Evolutionary conservation across 2,797 vertebrate genomes (phyloP).

Genomic region (Chrysocyon brachyurus): DNA sequence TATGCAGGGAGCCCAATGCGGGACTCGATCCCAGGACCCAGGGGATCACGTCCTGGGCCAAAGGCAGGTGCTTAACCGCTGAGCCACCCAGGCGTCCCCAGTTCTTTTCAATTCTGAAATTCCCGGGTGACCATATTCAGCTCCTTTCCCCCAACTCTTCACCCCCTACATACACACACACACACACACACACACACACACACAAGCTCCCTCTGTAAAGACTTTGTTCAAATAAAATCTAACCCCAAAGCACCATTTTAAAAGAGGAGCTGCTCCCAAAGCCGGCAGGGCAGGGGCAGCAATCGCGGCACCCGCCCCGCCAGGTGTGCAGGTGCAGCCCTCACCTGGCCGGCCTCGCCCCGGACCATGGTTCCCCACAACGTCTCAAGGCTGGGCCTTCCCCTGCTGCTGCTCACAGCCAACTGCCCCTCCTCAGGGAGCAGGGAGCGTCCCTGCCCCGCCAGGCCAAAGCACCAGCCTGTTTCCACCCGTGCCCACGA

Average conservation of each 20-base stretch:
- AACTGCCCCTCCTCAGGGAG: background rate
- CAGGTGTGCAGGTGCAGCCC: background rate
- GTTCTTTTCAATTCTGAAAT: background rate
- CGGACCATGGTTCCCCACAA: fast-evolving
- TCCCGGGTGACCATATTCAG: background rate
- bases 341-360: background rate
- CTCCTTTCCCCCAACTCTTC: background rate
- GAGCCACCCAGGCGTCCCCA: too few relatives aligned
- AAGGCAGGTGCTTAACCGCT: too few relatives aligned
- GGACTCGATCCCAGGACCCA: too few relatives aligned
- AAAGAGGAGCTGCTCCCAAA: background rate
- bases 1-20: fast-evolving
- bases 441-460: fast-evolving
- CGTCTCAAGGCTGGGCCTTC: background rate
- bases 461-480: background rate
- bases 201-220: background rate
- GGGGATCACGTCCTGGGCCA: too few relatives aligned
- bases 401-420: too few relatives aligned
- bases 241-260: background rate
- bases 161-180: too few relatives aligned
- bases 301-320: fast-evolving
- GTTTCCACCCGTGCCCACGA: fast-evolving
- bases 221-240: background rate
- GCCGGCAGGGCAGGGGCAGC: fast-evolving
- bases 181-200: too few relatives aligned